Evolutionary conservation across 2,888 invertebrate species (phyloP).

Genomic region (Drepanosiphum platanoidis): DNA sequence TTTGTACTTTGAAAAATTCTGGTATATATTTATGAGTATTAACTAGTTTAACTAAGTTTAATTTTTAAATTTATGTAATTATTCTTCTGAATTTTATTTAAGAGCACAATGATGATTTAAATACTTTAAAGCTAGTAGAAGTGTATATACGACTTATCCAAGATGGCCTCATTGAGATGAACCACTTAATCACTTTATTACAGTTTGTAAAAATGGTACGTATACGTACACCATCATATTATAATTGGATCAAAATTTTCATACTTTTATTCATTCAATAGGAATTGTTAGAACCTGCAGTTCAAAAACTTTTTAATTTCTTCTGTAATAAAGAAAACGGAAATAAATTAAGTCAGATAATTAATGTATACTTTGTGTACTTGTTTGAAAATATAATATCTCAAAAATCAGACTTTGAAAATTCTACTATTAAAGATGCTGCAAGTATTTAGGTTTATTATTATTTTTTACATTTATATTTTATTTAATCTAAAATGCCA

Average conservation of each 20-base stretch:
- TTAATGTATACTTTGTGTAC: conserved; percentile 49
- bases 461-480: neutral
- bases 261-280: neutral
- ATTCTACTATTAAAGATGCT: conserved; percentile 33
- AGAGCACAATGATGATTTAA: conserved; percentile 36
- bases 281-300: conserved; percentile 24
- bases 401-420: conserved; percentile 25
- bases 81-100: neutral
- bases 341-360: conserved; percentile 22
- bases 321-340: conserved; percentile 67
- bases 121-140: conserved; percentile 37
- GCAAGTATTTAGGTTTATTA: conserved; percentile 23
- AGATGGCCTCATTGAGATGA: conserved; percentile 27
- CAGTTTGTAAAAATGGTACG: conserved; percentile 45
- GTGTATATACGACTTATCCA: conserved; percentile 40
- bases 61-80: neutral
- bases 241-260: neutral
- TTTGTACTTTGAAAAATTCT: conserved; percentile 20
- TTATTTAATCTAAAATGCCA: neutral
- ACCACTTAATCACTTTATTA: conserved; percentile 39
- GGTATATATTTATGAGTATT: conserved; percentile 21
- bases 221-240: neutral
- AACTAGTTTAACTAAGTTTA: too few relatives aligned
- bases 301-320: conserved; percentile 69
- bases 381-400: conserved; percentile 53